Evolutionary conservation across 2,888 invertebrate genomes (phyloP), one percentile per base, ranked within the genome.

Genomic region (Pterostichus madidus): DNA sequence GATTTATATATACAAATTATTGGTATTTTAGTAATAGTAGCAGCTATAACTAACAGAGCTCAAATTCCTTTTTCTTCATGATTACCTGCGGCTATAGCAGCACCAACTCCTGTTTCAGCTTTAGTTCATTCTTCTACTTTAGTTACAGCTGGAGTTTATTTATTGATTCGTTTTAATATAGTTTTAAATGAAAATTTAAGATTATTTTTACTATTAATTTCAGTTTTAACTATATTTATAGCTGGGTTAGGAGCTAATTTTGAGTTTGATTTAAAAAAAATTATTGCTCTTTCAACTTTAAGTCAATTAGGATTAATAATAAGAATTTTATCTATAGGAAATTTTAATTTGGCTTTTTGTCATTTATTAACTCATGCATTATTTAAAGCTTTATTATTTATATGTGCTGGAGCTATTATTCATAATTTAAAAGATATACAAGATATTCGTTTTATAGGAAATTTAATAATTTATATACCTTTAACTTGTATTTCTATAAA

Each of bases 21-120:
- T 89, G 87, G 88, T 0, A 7, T 85, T n/a, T 90, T 92, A 86
- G 87, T 92, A 84, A 90, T 91, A 87, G 89, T 92, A 85, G 93
- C 93, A 0, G 91, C 92, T 78, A 93, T 95, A 90, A 95, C 95
- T 84, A 96, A 96, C 90, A 95, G 95, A 85, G 95, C 95, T 87
- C 95, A 96, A 89, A 93, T 95, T 91, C 95, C 95, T 68, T 96
- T 96, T 93, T 94, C 94, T 84, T 92, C 94, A 64, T 96, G 95
- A 86, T 89, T 95, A 73, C 95, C 95, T 0, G 93, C 93, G 0
- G 95, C 95, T 59, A 95, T 95, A 89, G 94, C 94, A 0, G 95
- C 95, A 61, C 95, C 95, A 46, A 95, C 95, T 0, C 95, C 95
- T 8, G 93, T 95, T 81, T 94, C 87, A 75, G 86, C 87, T 84